phyloP scores from a whole-genome alignment of 2,113 vertebrate species.

The Tonatia bakeri region DNA sequence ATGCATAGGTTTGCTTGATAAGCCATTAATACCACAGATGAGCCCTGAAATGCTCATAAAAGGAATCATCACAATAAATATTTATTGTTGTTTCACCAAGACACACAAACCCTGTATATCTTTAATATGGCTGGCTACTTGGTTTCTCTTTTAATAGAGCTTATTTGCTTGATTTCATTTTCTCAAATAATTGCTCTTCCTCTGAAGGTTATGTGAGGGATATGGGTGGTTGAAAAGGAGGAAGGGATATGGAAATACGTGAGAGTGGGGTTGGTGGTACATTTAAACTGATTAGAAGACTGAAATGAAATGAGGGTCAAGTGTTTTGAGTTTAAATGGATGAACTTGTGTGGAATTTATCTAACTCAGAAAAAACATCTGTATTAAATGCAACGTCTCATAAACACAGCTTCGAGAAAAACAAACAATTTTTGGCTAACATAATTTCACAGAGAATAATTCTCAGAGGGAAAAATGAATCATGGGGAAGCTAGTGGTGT shows the following conservation, averaged over 20 bases:
- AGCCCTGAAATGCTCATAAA: conserved; percentile 56
- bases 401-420: conserved; percentile 45
- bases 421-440: conserved; percentile 8
- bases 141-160: conserved; percentile 60
- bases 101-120: conserved; percentile 31
- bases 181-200: conserved; percentile 64
- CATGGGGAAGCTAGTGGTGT: neutral
- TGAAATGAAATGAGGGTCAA: conserved; percentile 50
- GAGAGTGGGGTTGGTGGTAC: neutral
- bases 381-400: conserved; percentile 48
- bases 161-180: conserved; percentile 71
- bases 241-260: conserved; percentile 38
- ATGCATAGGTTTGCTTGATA: conserved; percentile 65
- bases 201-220: conserved; percentile 53
- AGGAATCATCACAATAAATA: conserved; percentile 58
- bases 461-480: conserved; percentile 20
- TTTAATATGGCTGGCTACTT: conserved; percentile 56
- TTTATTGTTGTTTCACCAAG: conserved; percentile 55
- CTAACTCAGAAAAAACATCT: conserved; percentile 41
- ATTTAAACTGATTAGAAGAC: conserved; percentile 44
- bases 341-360: conserved; percentile 29
- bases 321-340: conserved; percentile 1
- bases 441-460: conserved; percentile 36
- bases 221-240: neutral
- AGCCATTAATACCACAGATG: conserved; percentile 66